Conservation (phyloP, 2,888 invertebrate genomes). For the Habroteleia sp. region DNA sequence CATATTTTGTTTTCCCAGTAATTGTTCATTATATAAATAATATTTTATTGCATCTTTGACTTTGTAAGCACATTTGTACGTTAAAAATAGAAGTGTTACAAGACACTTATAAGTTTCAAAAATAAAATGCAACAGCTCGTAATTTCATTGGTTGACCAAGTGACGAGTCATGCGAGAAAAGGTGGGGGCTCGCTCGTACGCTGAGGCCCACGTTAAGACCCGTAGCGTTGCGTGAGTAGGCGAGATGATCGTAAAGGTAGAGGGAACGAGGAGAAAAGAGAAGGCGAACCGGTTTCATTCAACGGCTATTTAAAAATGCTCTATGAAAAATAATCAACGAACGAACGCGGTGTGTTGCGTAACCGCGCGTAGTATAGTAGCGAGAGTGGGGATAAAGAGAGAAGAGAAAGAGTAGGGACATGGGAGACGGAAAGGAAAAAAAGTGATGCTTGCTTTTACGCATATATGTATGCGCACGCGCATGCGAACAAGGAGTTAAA, state of each 20-base stretch:
- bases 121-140: neutral
- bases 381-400: slow-evolving; percentile 17
- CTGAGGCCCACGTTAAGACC: slow-evolving; percentile 43
- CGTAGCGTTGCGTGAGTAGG: slow-evolving; percentile 56
- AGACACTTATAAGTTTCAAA: too few relatives aligned
- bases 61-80: too few relatives aligned
- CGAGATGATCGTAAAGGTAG: slow-evolving; percentile 27
- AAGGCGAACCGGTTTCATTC: slow-evolving; percentile 79
- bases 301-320: slow-evolving; percentile 78
- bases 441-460: too few relatives aligned
- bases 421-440: slow-evolving; percentile 7
- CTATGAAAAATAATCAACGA: slow-evolving; percentile 79
- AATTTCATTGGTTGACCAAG: slow-evolving; percentile 1
- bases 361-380: slow-evolving; percentile 74
- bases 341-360: slow-evolving; percentile 75
- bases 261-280: neutral
- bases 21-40: too few relatives aligned
- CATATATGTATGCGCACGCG: neutral
- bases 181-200: slow-evolving; percentile 19
- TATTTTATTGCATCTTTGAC: too few relatives aligned
- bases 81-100: too few relatives aligned
- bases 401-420: slow-evolving; percentile 61
- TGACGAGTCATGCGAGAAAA: slow-evolving; percentile 4
- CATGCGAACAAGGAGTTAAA: too few relatives aligned
- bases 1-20: too few relatives aligned